phyloP scores from a whole-genome alignment of 2,113 vertebrate genomes.

The Oreochromis spilurus region DNA sequence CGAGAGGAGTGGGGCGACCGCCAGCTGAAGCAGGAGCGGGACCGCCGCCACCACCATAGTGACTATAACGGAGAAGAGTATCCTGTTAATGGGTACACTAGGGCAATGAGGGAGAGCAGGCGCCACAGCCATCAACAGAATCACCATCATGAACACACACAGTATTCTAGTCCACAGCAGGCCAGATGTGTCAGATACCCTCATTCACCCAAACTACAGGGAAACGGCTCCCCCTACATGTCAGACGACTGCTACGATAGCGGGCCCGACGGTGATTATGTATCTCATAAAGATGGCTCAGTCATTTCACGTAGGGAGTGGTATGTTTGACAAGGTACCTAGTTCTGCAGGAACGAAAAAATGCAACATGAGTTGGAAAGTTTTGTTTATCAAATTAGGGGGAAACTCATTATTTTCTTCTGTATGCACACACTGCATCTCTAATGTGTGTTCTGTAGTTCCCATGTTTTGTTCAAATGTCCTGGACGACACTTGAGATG shows the following conservation, averaged over 20 bases:
- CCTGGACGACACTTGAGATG: constrained; percentile 40
- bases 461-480: background rate
- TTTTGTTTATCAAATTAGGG: constrained; percentile 9
- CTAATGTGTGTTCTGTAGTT: constrained; percentile 25
- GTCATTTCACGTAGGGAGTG: constrained; percentile 98
- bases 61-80: constrained; percentile 52
- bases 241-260: constrained; percentile 84
- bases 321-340: constrained; percentile 80
- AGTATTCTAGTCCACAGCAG: constrained; percentile 74
- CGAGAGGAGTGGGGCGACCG: constrained; percentile 90
- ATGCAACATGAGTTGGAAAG: background rate
- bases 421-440: background rate
- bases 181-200: constrained; percentile 76
- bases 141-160: constrained; percentile 39
- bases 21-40: constrained; percentile 63
- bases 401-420: background rate
- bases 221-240: constrained; percentile 81
- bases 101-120: constrained; percentile 69
- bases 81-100: constrained; percentile 69
- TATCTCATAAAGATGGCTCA: constrained; percentile 93
- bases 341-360: constrained; percentile 3
- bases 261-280: constrained; percentile 88
- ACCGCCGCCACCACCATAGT: constrained; percentile 31
- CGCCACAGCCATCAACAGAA: constrained; percentile 51
- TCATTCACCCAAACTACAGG: constrained; percentile 47